phyloP scores from a whole-genome alignment of 2,113 vertebrate genomes.

The Callopanchax toddi region DNA sequence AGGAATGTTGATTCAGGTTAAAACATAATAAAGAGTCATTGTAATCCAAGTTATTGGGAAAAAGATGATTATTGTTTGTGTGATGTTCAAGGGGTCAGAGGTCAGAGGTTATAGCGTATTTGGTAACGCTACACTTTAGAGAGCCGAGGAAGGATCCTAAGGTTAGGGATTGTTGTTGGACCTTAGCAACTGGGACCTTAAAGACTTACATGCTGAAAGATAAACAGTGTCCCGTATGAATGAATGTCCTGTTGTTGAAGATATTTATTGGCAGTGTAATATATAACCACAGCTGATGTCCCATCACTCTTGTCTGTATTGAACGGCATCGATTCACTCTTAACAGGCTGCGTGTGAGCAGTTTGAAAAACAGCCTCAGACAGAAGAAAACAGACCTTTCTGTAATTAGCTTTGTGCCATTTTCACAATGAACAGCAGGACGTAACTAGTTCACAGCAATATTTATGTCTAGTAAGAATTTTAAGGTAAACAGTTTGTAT shows the following conservation, averaged over 20 bases:
- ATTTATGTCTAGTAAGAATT: not conserved
- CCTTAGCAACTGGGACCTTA: not conserved
- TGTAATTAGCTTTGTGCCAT: conserved; percentile 53
- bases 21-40: too few species aligned
- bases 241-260: not conserved
- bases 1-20: too few species aligned
- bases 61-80: too few species aligned
- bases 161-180: conserved; percentile 8
- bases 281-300: conserved; percentile 7
- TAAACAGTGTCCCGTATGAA: not conserved
- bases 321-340: conserved; percentile 45
- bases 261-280: not conserved
- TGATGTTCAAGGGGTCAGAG: too few species aligned
- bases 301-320: conserved; percentile 32
- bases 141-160: too few species aligned
- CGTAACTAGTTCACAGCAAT: not conserved
- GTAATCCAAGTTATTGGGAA: too few species aligned
- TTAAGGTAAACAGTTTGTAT: not conserved
- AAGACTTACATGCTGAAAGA: not conserved
- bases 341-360: conserved; percentile 37
- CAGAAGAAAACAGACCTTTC: not conserved
- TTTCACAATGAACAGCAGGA: conserved; percentile 34
- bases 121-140: too few species aligned
- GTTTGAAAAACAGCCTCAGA: conserved; percentile 36
- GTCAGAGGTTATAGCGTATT: too few species aligned